Base-by-base conservation (phyloP, 1,140 invertebrate species). In the Cephus cinctus region DNA sequence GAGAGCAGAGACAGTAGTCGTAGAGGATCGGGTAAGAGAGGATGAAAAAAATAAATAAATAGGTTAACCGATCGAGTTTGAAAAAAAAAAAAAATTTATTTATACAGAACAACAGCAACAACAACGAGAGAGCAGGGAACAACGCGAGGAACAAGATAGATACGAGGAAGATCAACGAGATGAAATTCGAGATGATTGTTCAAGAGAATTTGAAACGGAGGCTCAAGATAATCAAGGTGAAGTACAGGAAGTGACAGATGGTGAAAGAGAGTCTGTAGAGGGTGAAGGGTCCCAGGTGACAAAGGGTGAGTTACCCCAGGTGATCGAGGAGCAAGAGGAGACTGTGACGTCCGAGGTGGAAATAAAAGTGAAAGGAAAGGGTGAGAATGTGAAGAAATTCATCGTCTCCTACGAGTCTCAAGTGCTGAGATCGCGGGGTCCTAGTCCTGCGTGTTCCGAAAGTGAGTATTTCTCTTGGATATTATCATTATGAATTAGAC, bases 351-450 rank as follows among this genome's bases (percentile, higher is more conserved):
- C 65, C 32, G 73, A 76, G 44, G 44, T 76, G 19, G 73, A 76
- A 34, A 61, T 76, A 27, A 74, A 67, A 1, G 54, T 76, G 3
- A 68, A 69, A 47, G 73, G 70, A 9, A 70, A 72, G 9, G 60
- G 60, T 5, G 63, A 56, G 44, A 60, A 63, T 19, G 71, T 77
- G 15, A 77, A 77, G 41, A 77, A 76, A 20, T 76, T 69, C 14
- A 64, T 77, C 16, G 69, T 71, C 4, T 72, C 75, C 4, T 76
- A 77, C 30, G 73, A 77, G 43, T 69, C 70, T 0, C 71, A 72
- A 19, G 61, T 77, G 12, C 36, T 65, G 9, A 59, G 59, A 25
- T 69, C 69, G 3, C 57, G 64, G 16, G 57, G 59, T 8, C 52
- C 65, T 0, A 74, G 71, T 47, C 72, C 71, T 12, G 51, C 66